These are phyloP conservation scores for Hybos culiciformis DNA, from an alignment of 2,888 invertebrate species.

Conservation along the genomic window DNA sequence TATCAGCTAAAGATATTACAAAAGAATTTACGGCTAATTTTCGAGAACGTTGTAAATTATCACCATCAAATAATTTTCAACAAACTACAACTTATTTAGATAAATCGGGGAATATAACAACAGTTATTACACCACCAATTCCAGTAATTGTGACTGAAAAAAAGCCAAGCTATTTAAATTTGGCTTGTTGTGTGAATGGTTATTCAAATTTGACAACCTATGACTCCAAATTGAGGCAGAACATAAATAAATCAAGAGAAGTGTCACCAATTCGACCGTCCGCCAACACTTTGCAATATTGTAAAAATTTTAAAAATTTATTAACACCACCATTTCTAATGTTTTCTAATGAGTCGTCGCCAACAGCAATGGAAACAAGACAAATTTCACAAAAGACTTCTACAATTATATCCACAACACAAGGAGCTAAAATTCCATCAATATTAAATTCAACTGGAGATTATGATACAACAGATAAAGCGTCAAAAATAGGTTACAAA, in stretches of 20 bases:
- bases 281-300: constrained; percentile 35
- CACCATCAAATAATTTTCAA: constrained; percentile 24
- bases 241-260: constrained; percentile 56
- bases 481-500: no score
- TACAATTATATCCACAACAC: no score
- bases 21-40: constrained; percentile 48
- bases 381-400: no score
- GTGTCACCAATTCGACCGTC: constrained; percentile 54
- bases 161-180: constrained; percentile 75
- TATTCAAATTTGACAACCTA: constrained; percentile 78
- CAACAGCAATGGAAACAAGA: no score
- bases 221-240: constrained; percentile 65
- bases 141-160: constrained; percentile 32
- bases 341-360: constrained; percentile 13
- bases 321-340: constrained; percentile 38
- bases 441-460: no score
- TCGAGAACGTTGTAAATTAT: constrained; percentile 38
- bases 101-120: constrained; percentile 27
- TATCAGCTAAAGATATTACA: constrained; percentile 42
- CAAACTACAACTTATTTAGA: constrained; percentile 15
- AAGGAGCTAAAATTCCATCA: no score
- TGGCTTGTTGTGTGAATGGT: constrained; percentile 83
- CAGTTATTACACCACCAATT: constrained; percentile 23
- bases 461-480: neutral
- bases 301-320: constrained; percentile 39